Conservation (phyloP, 2,113 vertebrate genomes). For the Pseudolaguvia tuberculata region DNA sequence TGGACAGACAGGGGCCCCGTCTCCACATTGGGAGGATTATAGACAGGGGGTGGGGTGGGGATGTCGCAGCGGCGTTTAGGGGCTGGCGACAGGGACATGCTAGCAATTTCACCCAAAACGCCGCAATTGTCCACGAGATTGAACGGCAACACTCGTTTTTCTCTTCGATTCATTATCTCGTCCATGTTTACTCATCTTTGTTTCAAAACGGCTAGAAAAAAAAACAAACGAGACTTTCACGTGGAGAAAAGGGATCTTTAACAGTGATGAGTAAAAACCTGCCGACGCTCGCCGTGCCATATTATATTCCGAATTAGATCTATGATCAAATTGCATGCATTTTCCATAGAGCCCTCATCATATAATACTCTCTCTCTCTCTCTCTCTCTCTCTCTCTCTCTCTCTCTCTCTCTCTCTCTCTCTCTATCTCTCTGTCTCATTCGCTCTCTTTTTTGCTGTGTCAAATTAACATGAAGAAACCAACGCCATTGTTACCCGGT, state of each 20-base stretch:
- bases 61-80: constrained; percentile 48
- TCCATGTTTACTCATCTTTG: constrained; percentile 76
- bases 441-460: too few relatives aligned
- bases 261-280: constrained; percentile 62
- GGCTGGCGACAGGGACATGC: constrained; percentile 41
- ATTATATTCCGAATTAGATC: constrained; percentile 72
- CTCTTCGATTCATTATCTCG: constrained; percentile 73
- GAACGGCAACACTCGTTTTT: constrained; percentile 69
- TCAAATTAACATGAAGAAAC: too few relatives aligned
- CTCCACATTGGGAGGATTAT: constrained; percentile 65
- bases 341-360: constrained; percentile 52
- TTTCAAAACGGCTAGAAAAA: constrained; percentile 58
- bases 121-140: constrained; percentile 76
- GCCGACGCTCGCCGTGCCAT: constrained; percentile 61
- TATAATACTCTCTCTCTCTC: constrained; percentile 44
- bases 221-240: constrained; percentile 65
- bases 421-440: too few relatives aligned
- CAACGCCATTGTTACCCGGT: too few relatives aligned
- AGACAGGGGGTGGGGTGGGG: constrained; percentile 58
- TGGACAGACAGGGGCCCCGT: constrained; percentile 72
- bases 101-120: constrained; percentile 76
- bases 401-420: too few relatives aligned
- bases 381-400: background rate
- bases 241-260: constrained; percentile 60
- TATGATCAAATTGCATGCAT: constrained; percentile 68